These are phyloP conservation scores for Eumerus sabulonum DNA, from an alignment of 2,888 invertebrate genomes.

Conservation along the genomic window DNA sequence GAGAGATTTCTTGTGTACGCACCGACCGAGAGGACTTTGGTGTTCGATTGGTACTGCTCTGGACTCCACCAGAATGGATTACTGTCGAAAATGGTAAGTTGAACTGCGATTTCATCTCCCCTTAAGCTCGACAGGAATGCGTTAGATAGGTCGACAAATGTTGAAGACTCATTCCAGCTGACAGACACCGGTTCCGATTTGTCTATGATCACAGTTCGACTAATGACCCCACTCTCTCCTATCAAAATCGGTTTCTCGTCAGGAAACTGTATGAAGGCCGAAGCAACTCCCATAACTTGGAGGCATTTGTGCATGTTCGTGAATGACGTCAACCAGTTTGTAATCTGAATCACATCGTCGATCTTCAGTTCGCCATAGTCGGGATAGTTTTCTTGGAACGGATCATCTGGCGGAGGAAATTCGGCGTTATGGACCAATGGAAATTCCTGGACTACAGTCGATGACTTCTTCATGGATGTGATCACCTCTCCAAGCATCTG, in stretches of 20 bases:
- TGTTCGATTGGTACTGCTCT: conserved; percentile 59
- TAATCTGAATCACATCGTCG: conserved; percentile 50
- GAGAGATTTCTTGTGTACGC: conserved; percentile 41
- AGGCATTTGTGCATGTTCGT: conserved; percentile 36
- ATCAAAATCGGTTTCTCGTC: conserved; percentile 2
- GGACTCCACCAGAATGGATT: conserved; percentile 74
- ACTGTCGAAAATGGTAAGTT: conserved; percentile 25
- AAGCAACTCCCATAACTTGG: conserved; percentile 38
- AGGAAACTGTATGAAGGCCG: conserved; percentile 47
- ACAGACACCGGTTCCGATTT: background rate
- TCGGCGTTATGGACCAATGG: conserved; percentile 45
- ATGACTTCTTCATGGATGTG: conserved; percentile 48
- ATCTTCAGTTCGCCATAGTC: conserved; percentile 68
- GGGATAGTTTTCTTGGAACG: conserved; percentile 64
- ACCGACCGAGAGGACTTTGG: conserved; percentile 65
- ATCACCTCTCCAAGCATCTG: conserved; percentile 33
- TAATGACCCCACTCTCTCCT: conserved; percentile 19
- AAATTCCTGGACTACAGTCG: conserved; percentile 58
- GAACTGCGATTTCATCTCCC: conserved; percentile 17
- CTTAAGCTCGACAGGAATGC: conserved; percentile 2
- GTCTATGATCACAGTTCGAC: conserved; percentile 26
- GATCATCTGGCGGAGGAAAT: conserved; percentile 25
- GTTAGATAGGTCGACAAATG: conserved; percentile 7
- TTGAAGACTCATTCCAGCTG: conserved; percentile 17
- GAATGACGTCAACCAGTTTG: conserved; percentile 65